Base-by-base conservation (phyloP, 2,888 invertebrate genomes). In the Meganola albula region DNA sequence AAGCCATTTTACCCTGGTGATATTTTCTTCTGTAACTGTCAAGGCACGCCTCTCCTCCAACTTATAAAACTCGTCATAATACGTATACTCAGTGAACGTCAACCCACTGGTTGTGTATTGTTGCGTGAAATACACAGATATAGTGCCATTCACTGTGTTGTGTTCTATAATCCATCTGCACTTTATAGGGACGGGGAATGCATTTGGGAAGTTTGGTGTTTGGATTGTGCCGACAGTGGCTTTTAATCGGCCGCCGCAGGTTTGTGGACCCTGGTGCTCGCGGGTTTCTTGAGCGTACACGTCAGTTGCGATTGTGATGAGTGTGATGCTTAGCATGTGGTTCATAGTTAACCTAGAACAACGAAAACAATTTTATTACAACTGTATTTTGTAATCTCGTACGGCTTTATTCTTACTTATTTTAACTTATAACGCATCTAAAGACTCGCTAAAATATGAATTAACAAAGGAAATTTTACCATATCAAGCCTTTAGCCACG, bases 91-190 rank as follows among this genome's bases (percentile, higher is more conserved):
- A 13, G 91, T 92, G 67, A 93, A 92, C 27, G 88, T 90, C 5
- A 94, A 74, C 0, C 94, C 94, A 57, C 92, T 91, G 51, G 92
- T 90, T 24, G 94, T 92, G 82, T 93, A 97, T 54, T 95, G 90
- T 65, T 97, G 96, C 1, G 95, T 96, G 53, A 97, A 89, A 67
- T 96, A 96, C 46, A 97, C 89, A 47, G 94, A 90, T 61, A 96
- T 95, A 29, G 92, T 91, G 6, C 91, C 89, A 54, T 92, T 92
- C 36, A 87, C 86, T 44, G 92, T 91, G n/a, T 93, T 91, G 62
- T 95, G 93, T 39, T 82, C 76, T 63, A 97, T 93, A 37, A 96
- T 88, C 96, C 96, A 97, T 53, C 91, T 90, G 71, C 96, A 96
- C 51, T 89, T 89, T 40, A 96, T 91, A 9, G 97, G 97, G 23